These are phyloP conservation scores for Anguilla pacifica DNA, from an alignment of 2,797 vertebrate species.

Conservation along the genomic window DNA sequence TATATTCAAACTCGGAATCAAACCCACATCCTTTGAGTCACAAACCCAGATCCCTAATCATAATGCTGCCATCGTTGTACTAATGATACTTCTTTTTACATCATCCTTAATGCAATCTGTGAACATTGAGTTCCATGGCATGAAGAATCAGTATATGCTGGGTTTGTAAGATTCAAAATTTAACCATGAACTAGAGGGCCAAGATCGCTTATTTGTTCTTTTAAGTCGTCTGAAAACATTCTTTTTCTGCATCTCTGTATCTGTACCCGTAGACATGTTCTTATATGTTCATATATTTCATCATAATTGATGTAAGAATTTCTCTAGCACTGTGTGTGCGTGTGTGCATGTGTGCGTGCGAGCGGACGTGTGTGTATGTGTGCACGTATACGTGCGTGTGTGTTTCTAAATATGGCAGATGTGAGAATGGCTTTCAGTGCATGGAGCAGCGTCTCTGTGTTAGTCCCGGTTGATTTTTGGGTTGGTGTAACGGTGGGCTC, in stretches of 20 bases:
- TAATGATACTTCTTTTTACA: no score
- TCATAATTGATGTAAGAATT: no score
- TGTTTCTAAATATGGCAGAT: background rate
- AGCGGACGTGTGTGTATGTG: background rate
- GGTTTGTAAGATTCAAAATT: background rate
- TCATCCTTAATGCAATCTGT: background rate
- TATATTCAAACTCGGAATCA: background rate
- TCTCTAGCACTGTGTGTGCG: background rate
- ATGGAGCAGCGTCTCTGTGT: constrained; percentile 42
- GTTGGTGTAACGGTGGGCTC: background rate
- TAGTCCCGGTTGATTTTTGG: constrained; percentile 8
- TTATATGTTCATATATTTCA: no score
- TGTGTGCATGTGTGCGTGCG: background rate
- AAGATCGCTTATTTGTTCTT: background rate
- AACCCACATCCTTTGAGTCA: no score
- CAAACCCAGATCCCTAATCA: no score
- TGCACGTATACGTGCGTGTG: background rate
- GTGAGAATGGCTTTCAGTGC: background rate
- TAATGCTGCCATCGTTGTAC: no score
- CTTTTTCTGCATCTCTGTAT: background rate
- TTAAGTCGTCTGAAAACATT: no score
- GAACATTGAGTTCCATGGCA: background rate
- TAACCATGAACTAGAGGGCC: background rate
- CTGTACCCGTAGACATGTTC: background rate
- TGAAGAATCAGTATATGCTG: background rate